Percentiles rank a stretch among this genome's conserved stretches.
phyloP scores from a whole-genome alignment of 2,888 invertebrate species.

The Unio delphinus region DNA sequence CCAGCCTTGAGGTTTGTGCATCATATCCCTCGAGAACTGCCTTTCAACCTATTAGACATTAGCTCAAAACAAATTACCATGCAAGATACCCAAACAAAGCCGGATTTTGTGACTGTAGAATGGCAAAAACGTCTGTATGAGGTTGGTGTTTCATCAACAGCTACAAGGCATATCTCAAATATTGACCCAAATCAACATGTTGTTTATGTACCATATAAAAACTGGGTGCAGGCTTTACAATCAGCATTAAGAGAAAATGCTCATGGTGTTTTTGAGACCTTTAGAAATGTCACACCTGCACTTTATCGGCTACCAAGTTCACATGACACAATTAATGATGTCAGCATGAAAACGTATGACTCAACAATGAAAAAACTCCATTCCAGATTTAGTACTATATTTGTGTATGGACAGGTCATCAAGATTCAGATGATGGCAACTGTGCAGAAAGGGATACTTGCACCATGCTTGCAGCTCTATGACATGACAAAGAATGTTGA shows the following conservation, averaged over 20 bases:
- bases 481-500: constrained; percentile 26
- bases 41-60: constrained; percentile 33
- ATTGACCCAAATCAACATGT: not conserved
- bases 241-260: too few relatives aligned
- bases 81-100: constrained; percentile 14
- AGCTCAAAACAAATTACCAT: constrained; percentile 28
- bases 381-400: constrained; percentile 20
- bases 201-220: too few relatives aligned
- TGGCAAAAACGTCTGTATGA: constrained; percentile 41
- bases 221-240: too few relatives aligned
- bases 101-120: constrained; percentile 15
- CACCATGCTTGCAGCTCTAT: constrained; percentile 20
- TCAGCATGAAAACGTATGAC: constrained; percentile 11
- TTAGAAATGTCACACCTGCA: too few relatives aligned
- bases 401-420: constrained; percentile 22
- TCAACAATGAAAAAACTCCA: constrained; percentile 1
- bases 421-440: constrained; percentile 29
- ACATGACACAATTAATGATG: constrained; percentile 5
- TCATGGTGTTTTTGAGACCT: too few relatives aligned
- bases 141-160: not conserved
- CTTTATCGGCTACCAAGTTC: too few relatives aligned
- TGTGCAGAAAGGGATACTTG: constrained; percentile 22
- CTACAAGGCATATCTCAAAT: not conserved
- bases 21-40: constrained; percentile 22
- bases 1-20: constrained; percentile 29